Evolutionary conservation across 1,140 invertebrate genomes (phyloP).

Genomic region (Halictus rubicundus): DNA sequence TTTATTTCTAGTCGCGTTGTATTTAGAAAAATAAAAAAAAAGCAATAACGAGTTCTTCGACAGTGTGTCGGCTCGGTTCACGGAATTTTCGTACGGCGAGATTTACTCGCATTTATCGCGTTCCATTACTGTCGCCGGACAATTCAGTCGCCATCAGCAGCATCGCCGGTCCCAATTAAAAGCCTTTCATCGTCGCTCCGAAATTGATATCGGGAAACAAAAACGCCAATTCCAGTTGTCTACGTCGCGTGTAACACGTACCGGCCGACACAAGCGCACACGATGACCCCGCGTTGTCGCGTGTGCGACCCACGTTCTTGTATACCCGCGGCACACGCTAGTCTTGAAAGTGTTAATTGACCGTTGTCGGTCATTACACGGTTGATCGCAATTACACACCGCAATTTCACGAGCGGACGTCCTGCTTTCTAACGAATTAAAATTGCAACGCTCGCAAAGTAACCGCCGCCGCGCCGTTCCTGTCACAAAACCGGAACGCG

Average conservation of each 20-base stretch:
- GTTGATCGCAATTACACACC: slow-evolving; percentile 68
- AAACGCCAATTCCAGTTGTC: slow-evolving; percentile 77
- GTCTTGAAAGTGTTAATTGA: slow-evolving; percentile 72
- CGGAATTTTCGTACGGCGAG: slow-evolving; percentile 14
- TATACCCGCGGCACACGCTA: not conserved
- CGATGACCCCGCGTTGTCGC: not conserved
- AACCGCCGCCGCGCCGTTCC: not conserved
- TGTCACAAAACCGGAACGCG: not conserved
- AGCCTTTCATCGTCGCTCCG: slow-evolving; percentile 69
- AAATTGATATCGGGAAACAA: slow-evolving; percentile 78
- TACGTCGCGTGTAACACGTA: slow-evolving; percentile 64
- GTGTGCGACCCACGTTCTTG: slow-evolving; percentile 1
- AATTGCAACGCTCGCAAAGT: slow-evolving; percentile 14
- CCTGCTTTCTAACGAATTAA: slow-evolving; percentile 30
- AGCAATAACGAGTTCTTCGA: slow-evolving; percentile 48
- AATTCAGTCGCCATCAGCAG: slow-evolving; percentile 33
- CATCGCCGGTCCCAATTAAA: slow-evolving; percentile 74
- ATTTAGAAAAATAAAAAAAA: slow-evolving; percentile 17
- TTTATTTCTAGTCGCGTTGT: slow-evolving; percentile 50
- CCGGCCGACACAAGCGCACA: slow-evolving; percentile 30
- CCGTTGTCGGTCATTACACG: slow-evolving; percentile 74
- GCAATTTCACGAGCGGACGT: slow-evolving; percentile 46
- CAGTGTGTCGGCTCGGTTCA: slow-evolving; percentile 2
- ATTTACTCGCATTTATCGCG: slow-evolving; percentile 39
- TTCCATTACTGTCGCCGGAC: slow-evolving; percentile 59